phyloP scores from a whole-genome alignment of 2,113 vertebrate genomes.

The Thomomys bottae region DNA sequence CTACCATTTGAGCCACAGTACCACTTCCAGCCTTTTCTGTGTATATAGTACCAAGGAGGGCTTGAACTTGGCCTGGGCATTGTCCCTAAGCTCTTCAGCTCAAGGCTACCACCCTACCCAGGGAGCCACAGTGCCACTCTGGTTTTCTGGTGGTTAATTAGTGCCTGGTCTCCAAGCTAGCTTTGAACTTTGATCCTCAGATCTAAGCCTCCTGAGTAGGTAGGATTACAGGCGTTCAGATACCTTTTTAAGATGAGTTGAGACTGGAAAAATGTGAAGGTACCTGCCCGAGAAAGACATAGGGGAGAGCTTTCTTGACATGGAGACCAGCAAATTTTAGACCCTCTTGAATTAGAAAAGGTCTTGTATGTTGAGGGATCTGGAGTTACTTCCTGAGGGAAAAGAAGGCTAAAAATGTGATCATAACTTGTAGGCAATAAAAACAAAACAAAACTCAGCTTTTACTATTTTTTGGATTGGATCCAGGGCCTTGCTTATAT shows the following conservation, averaged over 20 bases:
- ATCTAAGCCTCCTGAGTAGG: no score
- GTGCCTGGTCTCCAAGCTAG: no score
- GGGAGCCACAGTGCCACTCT: no score
- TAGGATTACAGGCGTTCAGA: not conserved
- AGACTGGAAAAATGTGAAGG: not conserved
- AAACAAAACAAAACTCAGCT: no score
- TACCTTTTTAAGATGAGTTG: not conserved
- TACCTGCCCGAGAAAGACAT: not conserved
- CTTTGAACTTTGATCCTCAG: no score
- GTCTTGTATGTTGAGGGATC: not conserved
- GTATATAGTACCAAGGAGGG: no score
- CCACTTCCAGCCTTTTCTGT: no score
- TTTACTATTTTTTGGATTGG: not conserved
- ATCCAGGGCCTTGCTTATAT: not conserved
- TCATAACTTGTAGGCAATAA: not conserved
- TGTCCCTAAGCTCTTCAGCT: no score
- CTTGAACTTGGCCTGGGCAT: no score
- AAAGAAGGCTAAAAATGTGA: constrained; percentile 19
- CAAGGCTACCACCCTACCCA: no score
- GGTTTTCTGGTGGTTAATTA: no score
- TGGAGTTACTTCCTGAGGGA: not conserved
- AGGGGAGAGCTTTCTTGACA: not conserved
- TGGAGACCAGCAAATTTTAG: not conserved
- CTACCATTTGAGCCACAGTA: no score
- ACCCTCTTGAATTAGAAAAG: not conserved